Evolutionary conservation across 2,888 invertebrate genomes (phyloP).

Genomic region (Hypselothyrea guttata): DNA sequence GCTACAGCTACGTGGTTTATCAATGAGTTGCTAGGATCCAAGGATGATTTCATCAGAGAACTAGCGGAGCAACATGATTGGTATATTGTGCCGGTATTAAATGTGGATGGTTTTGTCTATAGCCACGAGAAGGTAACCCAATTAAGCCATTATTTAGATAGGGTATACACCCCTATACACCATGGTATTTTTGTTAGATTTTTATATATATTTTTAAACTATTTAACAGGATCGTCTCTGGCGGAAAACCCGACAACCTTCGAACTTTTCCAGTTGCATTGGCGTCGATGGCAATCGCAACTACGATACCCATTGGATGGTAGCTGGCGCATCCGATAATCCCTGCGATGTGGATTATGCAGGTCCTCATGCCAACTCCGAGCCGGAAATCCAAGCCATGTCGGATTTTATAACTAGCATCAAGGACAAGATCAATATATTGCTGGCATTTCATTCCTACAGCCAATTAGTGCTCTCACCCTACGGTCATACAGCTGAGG

Average conservation of each 20-base stretch:
- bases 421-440: constrained; percentile 82
- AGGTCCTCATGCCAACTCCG: constrained; percentile 84
- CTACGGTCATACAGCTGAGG: constrained; percentile 83
- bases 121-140: constrained; percentile 84
- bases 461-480: constrained; percentile 85
- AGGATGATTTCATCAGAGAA: constrained; percentile 83
- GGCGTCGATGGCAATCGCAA: constrained; percentile 79
- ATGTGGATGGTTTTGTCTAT: constrained; percentile 88
- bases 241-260: constrained; percentile 85
- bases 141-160: constrained; percentile 56
- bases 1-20: constrained; percentile 87
- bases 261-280: constrained; percentile 66
- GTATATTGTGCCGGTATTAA: constrained; percentile 88
- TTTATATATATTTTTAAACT: too few relatives aligned
- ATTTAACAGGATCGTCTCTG: constrained; percentile 82
- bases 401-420: constrained; percentile 82
- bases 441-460: constrained; percentile 85
- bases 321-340: constrained; percentile 82
- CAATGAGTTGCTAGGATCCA: constrained; percentile 86
- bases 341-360: constrained; percentile 82
- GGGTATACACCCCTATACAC: too few relatives aligned
- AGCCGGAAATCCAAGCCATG: constrained; percentile 83
- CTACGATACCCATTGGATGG: constrained; percentile 74
- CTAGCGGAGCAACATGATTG: constrained; percentile 87
- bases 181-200: too few relatives aligned